A percentile compares a stretch with the other conserved stretches of the same genome.
phyloP scores from a whole-genome alignment of 1,140 invertebrate species.

The Ostrea edulis region DNA sequence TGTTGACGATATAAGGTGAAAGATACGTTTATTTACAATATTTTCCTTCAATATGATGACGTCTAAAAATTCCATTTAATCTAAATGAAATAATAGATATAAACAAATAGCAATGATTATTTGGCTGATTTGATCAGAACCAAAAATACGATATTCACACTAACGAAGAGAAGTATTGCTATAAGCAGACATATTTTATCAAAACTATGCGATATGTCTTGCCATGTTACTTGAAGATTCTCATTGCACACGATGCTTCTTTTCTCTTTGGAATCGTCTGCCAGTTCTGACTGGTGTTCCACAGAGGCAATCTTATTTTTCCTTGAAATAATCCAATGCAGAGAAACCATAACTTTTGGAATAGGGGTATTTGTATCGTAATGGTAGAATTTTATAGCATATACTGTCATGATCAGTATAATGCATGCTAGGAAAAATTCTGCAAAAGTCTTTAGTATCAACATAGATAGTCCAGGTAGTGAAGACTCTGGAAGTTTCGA shows the following conservation, averaged over 20 bases:
- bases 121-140: not conserved
- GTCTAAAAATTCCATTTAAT: too few relatives aligned
- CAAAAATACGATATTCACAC: not conserved
- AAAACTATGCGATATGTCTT: not conserved
- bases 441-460: not conserved
- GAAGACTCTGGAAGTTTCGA: constrained; percentile 13
- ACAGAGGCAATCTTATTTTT: not conserved
- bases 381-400: not conserved
- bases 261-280: not conserved
- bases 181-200: not conserved
- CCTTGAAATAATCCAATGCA: not conserved
- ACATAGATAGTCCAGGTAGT: not conserved
- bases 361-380: not conserved
- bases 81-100: too few relatives aligned
- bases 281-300: not conserved
- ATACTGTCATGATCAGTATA: not conserved
- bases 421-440: not conserved
- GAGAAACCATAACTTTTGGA: not conserved
- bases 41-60: too few relatives aligned
- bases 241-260: not conserved
- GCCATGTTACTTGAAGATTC: not conserved
- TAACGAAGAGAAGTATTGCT: not conserved
- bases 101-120: not conserved
- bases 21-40: too few relatives aligned
- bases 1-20: too few relatives aligned